Percentiles rank a stretch among this genome's conserved stretches.
Conservation (phyloP, 2,113 vertebrate species). For the Marmota flaviventris region DNA sequence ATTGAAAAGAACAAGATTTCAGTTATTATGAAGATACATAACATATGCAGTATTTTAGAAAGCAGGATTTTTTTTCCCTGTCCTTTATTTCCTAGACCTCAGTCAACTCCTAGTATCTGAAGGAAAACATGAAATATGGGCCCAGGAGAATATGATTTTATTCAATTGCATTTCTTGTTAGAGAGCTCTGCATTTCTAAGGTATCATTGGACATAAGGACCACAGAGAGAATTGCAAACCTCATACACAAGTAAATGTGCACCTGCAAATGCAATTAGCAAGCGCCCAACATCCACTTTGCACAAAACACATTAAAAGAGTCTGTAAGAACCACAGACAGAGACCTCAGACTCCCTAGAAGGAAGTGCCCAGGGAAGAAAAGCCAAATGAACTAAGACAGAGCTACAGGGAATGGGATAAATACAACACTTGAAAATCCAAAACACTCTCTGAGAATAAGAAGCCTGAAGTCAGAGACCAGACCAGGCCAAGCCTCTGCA, state of each 20-base stretch:
- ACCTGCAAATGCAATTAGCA: neutral
- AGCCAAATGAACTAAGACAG: neutral
- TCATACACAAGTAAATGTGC: neutral
- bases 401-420: neutral
- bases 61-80: neutral
- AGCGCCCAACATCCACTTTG: neutral
- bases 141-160: neutral
- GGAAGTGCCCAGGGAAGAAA: neutral
- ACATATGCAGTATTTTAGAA: neutral
- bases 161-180: slow-evolving; percentile 40
- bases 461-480: neutral
- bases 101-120: neutral
- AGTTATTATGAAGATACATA: neutral
- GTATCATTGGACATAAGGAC: neutral
- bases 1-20: neutral
- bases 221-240: neutral
- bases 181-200: slow-evolving; percentile 8
- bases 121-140: neutral
- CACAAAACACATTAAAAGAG: neutral
- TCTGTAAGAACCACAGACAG: neutral
- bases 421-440: neutral
- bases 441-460: neutral
- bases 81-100: neutral
- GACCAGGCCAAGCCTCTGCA: neutral
- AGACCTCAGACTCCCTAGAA: neutral